Percentiles rank a stretch among this genome's conserved stretches.
These are phyloP conservation scores for Vipera latastei DNA, from an alignment of 2,797 vertebrate genomes.

Conservation along the genomic window DNA sequence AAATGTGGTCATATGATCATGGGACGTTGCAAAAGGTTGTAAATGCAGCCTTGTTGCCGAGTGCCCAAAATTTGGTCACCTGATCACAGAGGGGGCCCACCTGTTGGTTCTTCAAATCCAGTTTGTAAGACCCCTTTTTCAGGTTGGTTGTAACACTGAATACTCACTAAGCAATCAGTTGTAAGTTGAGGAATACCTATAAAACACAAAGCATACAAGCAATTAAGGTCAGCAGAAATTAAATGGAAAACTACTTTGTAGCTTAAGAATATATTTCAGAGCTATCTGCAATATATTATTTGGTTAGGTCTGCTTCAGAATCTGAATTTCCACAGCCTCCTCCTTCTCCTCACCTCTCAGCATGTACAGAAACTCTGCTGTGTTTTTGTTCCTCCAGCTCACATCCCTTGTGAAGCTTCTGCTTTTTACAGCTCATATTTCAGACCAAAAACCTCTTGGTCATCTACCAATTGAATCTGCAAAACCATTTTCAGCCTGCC, in stretches of 20 bases:
- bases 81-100: not conserved
- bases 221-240: not conserved
- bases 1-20: not conserved
- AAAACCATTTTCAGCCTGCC: constrained; percentile 25
- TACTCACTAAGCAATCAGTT: not conserved
- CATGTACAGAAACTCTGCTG: not conserved
- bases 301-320: not conserved
- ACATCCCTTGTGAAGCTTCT: not conserved
- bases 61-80: not conserved
- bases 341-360: not conserved
- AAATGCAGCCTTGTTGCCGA: not conserved
- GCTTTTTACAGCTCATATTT: constrained; percentile 19
- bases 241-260: not conserved
- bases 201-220: not conserved
- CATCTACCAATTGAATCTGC: not conserved
- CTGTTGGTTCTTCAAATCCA: not conserved
- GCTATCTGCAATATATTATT: not conserved
- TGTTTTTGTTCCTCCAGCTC: not conserved
- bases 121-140: not conserved
- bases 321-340: not conserved
- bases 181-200: not conserved
- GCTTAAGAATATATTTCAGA: not conserved
- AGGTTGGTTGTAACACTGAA: not conserved
- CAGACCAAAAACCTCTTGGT: not conserved
- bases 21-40: not conserved